Evolutionary conservation across 2,797 vertebrate genomes (phyloP).

Genomic region (Cynopterus sphinx): DNA sequence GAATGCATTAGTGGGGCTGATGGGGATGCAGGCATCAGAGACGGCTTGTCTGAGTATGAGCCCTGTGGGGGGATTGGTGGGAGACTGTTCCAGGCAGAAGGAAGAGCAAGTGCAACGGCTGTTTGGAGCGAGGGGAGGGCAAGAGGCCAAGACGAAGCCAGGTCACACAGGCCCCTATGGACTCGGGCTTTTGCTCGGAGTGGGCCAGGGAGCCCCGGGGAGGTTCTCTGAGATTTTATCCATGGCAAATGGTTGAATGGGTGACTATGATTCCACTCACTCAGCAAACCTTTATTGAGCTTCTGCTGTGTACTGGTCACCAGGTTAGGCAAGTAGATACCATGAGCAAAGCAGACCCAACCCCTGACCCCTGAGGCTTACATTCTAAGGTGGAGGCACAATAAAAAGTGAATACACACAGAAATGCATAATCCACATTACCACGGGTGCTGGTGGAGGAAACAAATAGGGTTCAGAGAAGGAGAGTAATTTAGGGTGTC

Average conservation of each 20-base stretch:
- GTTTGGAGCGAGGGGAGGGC: too few relatives aligned
- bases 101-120: neutral
- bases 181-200: neutral
- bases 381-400: neutral
- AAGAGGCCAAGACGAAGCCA: neutral
- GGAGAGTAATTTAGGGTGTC: neutral
- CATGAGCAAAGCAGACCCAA: neutral
- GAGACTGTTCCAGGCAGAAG: neutral
- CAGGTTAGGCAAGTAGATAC: neutral
- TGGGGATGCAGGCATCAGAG: too few relatives aligned
- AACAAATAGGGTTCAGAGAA: neutral
- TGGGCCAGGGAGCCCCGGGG: neutral
- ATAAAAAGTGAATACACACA: too few relatives aligned
- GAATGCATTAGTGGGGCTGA: neutral
- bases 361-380: neutral
- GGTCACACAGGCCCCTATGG: neutral
- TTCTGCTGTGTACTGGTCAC: neutral
- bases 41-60: neutral
- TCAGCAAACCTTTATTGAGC: neutral
- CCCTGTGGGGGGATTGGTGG: neutral
- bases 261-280: neutral
- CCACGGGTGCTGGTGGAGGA: accelerated
- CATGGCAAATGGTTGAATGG: too few relatives aligned
- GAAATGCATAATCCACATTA: neutral
- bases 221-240: neutral